Conservation (phyloP, 2,113 vertebrate species). For the Chaenocephalus aceratus region DNA sequence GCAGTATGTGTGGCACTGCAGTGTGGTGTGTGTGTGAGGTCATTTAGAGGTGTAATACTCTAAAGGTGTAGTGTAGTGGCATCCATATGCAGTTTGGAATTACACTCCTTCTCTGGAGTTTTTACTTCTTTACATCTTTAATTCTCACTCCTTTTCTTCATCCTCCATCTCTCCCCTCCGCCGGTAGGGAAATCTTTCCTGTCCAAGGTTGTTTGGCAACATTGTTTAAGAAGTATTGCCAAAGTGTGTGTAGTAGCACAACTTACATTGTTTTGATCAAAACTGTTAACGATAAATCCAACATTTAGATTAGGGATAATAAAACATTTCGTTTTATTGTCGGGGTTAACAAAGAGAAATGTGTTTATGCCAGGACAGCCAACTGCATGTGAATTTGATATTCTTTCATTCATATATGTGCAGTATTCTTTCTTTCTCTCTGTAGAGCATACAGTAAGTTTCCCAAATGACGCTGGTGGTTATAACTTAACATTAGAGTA, state of each 20-base stretch:
- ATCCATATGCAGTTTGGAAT: conserved; percentile 82
- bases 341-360: conserved; percentile 15
- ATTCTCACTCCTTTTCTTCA: not conserved
- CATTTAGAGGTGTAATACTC: conserved; percentile 73
- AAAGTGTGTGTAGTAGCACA: conserved; percentile 2
- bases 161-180: conserved; percentile 24
- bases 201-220: conserved; percentile 65
- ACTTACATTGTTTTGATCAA: conserved; percentile 43
- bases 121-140: conserved; percentile 3
- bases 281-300: conserved; percentile 34
- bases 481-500: not conserved
- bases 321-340: conserved; percentile 26
- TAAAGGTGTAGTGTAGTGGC: conserved; percentile 59
- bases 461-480: not conserved
- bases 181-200: conserved; percentile 51
- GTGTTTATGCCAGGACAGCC: conserved; percentile 1
- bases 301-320: conserved; percentile 12
- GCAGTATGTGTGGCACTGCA: conserved; percentile 12
- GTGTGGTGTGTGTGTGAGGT: conserved; percentile 39
- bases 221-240: conserved; percentile 46
- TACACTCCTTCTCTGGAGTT: conserved; percentile 46
- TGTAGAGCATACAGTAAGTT: not conserved
- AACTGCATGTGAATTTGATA: not conserved
- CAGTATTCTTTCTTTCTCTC: not conserved
- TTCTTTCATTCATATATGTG: not conserved